These are phyloP conservation scores for Regulus satrapa DNA, from an alignment of 2,113 vertebrate genomes.

Conservation along the genomic window DNA sequence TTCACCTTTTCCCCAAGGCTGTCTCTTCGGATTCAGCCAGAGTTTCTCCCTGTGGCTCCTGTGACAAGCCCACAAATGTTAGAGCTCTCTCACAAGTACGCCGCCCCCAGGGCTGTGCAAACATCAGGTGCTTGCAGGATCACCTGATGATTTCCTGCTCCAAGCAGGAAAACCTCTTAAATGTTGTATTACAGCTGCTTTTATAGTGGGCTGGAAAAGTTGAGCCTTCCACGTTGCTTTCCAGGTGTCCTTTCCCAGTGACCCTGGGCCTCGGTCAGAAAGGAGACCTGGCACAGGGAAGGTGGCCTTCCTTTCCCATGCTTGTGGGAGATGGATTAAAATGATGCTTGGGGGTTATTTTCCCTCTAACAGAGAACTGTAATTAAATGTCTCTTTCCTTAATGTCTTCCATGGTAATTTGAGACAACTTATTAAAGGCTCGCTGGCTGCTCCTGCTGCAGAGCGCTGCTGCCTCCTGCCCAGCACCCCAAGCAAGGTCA, in stretches of 20 bases:
- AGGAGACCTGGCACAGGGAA: not conserved
- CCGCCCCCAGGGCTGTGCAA: fast-evolving
- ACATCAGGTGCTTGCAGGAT: not conserved
- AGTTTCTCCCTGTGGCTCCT: not conserved
- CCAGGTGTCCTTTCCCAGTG: not conserved
- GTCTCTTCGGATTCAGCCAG: not conserved
- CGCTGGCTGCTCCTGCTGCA: not conserved
- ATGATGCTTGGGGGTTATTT: not conserved
- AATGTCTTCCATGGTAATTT: slow-evolving; percentile 21
- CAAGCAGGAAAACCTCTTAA: not conserved
- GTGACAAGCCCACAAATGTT: not conserved
- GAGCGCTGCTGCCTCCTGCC: not conserved
- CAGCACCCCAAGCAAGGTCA: not conserved
- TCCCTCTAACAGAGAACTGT: not conserved
- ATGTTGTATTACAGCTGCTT: not conserved
- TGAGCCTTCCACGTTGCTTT: not conserved
- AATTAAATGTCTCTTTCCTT: slow-evolving; percentile 33
- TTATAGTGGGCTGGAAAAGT: not conserved
- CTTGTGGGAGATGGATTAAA: not conserved
- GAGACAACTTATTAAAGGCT: slow-evolving; percentile 19
- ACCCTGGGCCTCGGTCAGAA: fast-evolving
- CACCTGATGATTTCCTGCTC: not conserved
- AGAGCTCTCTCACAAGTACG: not conserved
- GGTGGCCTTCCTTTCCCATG: not conserved
- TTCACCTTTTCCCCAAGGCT: not conserved